These are phyloP conservation scores for Clivina fossor DNA, from an alignment of 2,888 invertebrate genomes.

Conservation along the genomic window DNA sequence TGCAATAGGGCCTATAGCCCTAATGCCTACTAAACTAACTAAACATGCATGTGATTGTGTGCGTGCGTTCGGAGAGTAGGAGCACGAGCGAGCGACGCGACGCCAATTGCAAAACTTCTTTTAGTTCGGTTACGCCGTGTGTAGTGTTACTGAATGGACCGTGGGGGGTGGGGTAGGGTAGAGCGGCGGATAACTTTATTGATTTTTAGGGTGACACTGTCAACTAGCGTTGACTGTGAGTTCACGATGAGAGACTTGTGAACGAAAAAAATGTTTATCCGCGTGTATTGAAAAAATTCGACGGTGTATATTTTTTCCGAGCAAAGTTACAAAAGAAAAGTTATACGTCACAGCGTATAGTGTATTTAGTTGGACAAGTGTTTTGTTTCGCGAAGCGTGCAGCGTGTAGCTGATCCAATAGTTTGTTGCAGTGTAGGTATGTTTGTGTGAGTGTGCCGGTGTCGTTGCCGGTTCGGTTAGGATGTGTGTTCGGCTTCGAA, in stretches of 20 bases:
- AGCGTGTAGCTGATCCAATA: no score
- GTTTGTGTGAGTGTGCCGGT: slow-evolving; percentile 50
- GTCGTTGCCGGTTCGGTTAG: slow-evolving; percentile 51
- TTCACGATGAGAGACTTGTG: slow-evolving; percentile 57
- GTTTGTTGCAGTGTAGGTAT: no score
- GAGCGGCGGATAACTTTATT: slow-evolving; percentile 61
- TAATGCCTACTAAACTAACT: no score
- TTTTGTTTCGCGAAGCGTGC: slow-evolving; percentile 42
- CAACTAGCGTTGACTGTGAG: slow-evolving; percentile 59
- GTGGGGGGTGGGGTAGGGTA: slow-evolving; percentile 52
- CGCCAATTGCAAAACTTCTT: slow-evolving; percentile 34
- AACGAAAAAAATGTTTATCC: slow-evolving; percentile 55
- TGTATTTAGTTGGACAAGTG: slow-evolving; percentile 39
- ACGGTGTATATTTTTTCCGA: slow-evolving; percentile 28
- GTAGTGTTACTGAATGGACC: slow-evolving; percentile 52
- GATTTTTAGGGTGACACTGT: slow-evolving; percentile 70
- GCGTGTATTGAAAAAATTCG: slow-evolving; percentile 44
- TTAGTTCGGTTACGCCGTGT: slow-evolving; percentile 44
- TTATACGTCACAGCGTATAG: no score
- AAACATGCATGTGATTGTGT: slow-evolving; percentile 16
- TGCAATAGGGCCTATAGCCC: no score
- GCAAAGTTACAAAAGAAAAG: slow-evolving; percentile 34
- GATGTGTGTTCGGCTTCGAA: slow-evolving; percentile 48
- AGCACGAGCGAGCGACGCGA: slow-evolving; percentile 26
- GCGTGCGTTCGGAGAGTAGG: slow-evolving; percentile 31